These are phyloP conservation scores for Miltochrista miniata DNA, from an alignment of 2,888 invertebrate genomes.

Conservation along the genomic window DNA sequence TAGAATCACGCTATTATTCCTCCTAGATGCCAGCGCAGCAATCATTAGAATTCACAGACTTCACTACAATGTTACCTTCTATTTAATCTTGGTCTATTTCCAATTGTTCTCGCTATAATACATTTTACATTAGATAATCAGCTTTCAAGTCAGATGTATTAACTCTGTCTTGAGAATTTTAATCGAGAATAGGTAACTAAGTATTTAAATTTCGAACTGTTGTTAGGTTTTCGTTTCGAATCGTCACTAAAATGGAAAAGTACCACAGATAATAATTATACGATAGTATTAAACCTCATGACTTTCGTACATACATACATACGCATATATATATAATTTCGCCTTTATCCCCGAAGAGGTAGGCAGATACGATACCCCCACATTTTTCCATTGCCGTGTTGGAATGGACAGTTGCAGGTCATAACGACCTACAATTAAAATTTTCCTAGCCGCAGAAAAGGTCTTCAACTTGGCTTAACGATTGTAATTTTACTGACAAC, in stretches of 20 bases:
- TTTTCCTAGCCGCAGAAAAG: too few species aligned
- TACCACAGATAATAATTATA: too few species aligned
- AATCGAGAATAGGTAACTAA: conserved; percentile 15
- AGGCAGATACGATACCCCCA: too few species aligned
- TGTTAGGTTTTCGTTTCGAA: conserved; percentile 23
- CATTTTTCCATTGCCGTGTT: too few species aligned
- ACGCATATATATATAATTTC: too few species aligned
- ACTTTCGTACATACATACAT: too few species aligned
- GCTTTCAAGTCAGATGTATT: conserved; percentile 13
- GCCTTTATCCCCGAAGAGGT: too few species aligned
- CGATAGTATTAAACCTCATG: conserved; percentile 32
- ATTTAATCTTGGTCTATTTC: conserved; percentile 2
- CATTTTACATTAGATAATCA: conserved; percentile 10
- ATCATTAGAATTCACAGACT: neutral
- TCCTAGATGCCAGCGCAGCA: neutral
- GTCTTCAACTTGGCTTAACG: too few species aligned
- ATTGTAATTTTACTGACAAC: too few species aligned
- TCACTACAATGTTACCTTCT: neutral
- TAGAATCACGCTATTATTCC: too few species aligned
- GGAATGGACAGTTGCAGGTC: too few species aligned
- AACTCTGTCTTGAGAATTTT: conserved; percentile 15
- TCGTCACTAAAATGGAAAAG: conserved; percentile 26
- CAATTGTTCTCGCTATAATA: neutral
- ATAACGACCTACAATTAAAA: too few species aligned
- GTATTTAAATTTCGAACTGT: conserved; percentile 23